Conservation (phyloP, 2,888 invertebrate genomes). For the Tuberolachnus salignus region DNA sequence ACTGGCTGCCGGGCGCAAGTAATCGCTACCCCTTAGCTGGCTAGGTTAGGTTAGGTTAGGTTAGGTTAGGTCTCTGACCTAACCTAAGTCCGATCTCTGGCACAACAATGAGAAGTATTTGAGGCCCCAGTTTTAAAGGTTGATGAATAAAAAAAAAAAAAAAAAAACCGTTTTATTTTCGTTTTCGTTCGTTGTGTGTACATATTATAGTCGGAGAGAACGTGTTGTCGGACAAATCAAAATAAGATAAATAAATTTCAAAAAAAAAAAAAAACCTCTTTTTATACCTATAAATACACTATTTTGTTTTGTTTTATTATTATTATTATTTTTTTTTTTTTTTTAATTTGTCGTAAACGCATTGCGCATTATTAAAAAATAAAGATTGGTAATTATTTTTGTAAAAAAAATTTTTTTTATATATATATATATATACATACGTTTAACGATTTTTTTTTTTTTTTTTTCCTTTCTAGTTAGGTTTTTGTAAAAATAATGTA, state of each 20-base stretch:
- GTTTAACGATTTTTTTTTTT: too few relatives aligned
- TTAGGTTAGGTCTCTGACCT: not conserved
- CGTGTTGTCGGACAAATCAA: slow-evolving; percentile 9
- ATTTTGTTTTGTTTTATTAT: not conserved
- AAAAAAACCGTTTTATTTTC: too few relatives aligned
- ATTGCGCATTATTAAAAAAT: not conserved
- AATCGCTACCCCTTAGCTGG: not conserved
- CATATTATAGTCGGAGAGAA: too few relatives aligned
- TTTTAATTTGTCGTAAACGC: not conserved
- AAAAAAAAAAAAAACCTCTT: not conserved
- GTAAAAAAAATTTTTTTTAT: too few relatives aligned
- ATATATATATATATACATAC: too few relatives aligned
- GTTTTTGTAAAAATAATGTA: slow-evolving; percentile 33
- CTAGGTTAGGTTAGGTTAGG: not conserved
- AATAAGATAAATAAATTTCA: too few relatives aligned
- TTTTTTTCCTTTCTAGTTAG: too few relatives aligned
- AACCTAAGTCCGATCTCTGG: not conserved
- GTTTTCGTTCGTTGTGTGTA: too few relatives aligned
- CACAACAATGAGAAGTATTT: not conserved
- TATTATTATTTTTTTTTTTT: not conserved
- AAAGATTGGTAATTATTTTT: too few relatives aligned
- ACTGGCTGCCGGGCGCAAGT: slow-evolving; percentile 2
- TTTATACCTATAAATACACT: not conserved
- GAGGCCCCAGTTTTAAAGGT: too few relatives aligned
- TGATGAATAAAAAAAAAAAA: too few relatives aligned